Evolutionary conservation across 1,140 invertebrate genomes (phyloP), one percentile per base, ranked within the genome.

Genomic region (Cotesia typhae): DNA sequence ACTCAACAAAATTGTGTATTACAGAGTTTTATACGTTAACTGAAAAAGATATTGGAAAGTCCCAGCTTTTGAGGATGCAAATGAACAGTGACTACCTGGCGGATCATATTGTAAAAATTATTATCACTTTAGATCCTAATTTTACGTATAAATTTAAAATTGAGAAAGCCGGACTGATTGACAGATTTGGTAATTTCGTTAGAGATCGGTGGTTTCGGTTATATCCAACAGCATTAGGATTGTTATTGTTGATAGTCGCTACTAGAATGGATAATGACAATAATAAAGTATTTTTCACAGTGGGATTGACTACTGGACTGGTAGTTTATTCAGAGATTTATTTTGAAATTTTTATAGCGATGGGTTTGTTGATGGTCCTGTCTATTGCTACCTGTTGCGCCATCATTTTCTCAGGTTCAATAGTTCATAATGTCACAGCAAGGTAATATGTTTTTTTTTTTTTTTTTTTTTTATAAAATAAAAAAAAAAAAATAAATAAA

Each of bases 381-480:
- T 84, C 85, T 3, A 67, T 89, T 47, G 76, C 76, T 12, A 80
- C 87, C 53, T 88, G 88, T 68, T 81, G 84, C 60, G 84, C 85
- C 3, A 80, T 91, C 35, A 81, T 91, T 70, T 88, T 89, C 69
- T 88, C 88, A 59, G 90, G 90, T 72, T 89, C 89, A 20, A 83
- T 90, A 2, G 85, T 88, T 37, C 88, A 90, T 75, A 89, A 88
- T 79, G 78, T 91, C 35, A 79, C 88, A 7, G 80, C 89, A 7
- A 90, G 87, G 89, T 90, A 85, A 78, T 81, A 80, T 69, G 59
- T 14, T 73, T 12, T 73, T 38, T 55, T 37, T 17, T 67, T 70
- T 64, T 67, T n/a, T n/a, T n/a, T n/a, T n/a, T n/a, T n/a, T n/a
- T n/a, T n/a, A n/a, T n/a, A n/a, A 10, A 67, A 14, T 9, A 28